Conservation (phyloP, 2,113 vertebrate species). For the Lampris megalopsis region DNA sequence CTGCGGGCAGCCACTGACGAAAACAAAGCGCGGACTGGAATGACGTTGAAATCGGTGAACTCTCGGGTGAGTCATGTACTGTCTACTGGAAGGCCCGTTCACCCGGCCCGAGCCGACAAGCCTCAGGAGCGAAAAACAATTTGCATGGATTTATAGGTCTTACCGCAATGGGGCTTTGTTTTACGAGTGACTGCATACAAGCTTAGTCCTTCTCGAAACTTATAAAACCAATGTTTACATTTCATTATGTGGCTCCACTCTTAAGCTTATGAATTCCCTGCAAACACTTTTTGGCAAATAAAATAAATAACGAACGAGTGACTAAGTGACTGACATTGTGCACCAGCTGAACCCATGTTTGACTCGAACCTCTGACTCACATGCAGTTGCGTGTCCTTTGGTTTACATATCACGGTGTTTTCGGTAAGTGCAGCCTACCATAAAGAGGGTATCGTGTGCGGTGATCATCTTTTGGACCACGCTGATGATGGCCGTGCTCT, state of each 20-base stretch:
- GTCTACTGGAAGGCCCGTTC: constrained; percentile 9
- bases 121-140: constrained; percentile 10
- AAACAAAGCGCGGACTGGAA: constrained; percentile 15
- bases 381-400: neutral
- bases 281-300: constrained; percentile 32
- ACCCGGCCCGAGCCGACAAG: constrained; percentile 16
- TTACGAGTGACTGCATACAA: constrained; percentile 39
- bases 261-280: constrained; percentile 28
- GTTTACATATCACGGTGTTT: constrained; percentile 3
- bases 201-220: constrained; percentile 28
- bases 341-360: neutral
- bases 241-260: constrained; percentile 46
- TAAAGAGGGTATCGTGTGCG: constrained; percentile 89
- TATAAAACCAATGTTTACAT: constrained; percentile 51
- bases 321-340: neutral
- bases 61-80: constrained; percentile 15
- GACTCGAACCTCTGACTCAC: neutral
- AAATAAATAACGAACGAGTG: constrained; percentile 6
- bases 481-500: constrained; percentile 92
- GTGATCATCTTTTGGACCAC: constrained; percentile 94
- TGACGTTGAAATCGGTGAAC: constrained; percentile 14
- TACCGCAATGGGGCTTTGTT: constrained; percentile 35
- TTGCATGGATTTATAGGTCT: constrained; percentile 11
- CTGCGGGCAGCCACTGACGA: neutral
- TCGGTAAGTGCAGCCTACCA: constrained; percentile 80